Conservation (phyloP, 1,140 invertebrate species). For the Palaemon carinicauda region DNA sequence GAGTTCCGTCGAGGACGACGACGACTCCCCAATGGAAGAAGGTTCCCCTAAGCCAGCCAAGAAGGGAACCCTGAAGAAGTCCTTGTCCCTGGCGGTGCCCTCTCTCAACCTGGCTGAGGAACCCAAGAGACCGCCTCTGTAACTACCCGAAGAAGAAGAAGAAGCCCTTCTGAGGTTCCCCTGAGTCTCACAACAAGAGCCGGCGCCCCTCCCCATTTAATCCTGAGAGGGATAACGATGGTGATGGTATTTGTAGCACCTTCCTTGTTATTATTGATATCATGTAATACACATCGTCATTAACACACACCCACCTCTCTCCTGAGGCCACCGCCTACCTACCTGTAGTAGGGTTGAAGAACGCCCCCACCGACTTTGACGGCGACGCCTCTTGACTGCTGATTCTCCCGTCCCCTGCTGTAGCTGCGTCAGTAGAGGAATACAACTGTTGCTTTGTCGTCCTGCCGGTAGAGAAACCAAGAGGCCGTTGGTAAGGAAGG, state of each 20-base stretch:
- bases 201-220: not conserved
- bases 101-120: conserved; percentile 55
- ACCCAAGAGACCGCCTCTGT: conserved; percentile 59
- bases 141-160: not conserved
- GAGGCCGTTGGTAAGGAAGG: conserved; percentile 14
- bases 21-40: conserved; percentile 44
- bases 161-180: not conserved
- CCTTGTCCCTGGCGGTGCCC: conserved; percentile 56
- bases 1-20: conserved; percentile 58
- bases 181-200: not conserved
- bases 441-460: not conserved
- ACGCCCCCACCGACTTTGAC: too few species aligned
- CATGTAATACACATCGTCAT: not conserved
- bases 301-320: not conserved
- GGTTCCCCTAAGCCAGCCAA: conserved; percentile 37
- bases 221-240: not conserved
- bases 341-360: too few species aligned
- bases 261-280: not conserved
- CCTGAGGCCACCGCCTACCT: not conserved
- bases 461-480: conserved; percentile 3
- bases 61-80: conserved; percentile 54
- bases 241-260: not conserved
- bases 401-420: conserved; percentile 21
- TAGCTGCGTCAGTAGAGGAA: conserved; percentile 47
- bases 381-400: not conserved